phyloP scores from a whole-genome alignment of 2,888 invertebrate species.

The Melinaea marsaeus region DNA sequence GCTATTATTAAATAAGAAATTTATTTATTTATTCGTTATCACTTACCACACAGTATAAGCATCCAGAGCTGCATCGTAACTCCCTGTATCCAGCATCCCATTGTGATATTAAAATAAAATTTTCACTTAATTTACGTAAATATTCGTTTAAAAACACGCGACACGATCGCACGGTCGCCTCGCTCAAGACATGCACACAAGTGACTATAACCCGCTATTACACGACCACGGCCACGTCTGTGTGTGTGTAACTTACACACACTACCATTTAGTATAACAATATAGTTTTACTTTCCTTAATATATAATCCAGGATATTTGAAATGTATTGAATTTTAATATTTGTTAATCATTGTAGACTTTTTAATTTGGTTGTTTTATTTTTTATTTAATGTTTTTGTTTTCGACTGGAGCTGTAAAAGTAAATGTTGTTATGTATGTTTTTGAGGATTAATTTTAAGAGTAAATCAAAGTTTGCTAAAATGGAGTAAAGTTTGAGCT shows the following conservation, averaged over 20 bases:
- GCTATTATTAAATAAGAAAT: not conserved
- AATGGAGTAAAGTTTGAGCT: too few species aligned
- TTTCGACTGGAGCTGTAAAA: too few species aligned
- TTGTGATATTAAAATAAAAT: conserved; percentile 19
- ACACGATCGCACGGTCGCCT: conserved; percentile 57
- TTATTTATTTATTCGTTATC: conserved; percentile 22
- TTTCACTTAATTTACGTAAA: conserved; percentile 42
- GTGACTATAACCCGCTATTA: conserved; percentile 28
- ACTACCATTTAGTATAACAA: too few species aligned
- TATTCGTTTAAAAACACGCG: conserved; percentile 33
- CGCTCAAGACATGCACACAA: conserved; percentile 57
- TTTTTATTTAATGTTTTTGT: too few species aligned
- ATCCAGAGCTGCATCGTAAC: conserved; percentile 52
- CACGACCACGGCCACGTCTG: conserved; percentile 20
- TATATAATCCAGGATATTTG: not conserved
- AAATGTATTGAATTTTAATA: not conserved
- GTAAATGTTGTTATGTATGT: too few species aligned
- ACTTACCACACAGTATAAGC: conserved; percentile 64
- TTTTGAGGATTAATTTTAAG: too few species aligned
- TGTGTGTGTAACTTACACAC: too few species aligned
- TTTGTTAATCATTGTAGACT: too few species aligned
- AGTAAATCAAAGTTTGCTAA: too few species aligned
- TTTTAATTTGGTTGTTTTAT: too few species aligned
- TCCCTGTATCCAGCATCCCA: conserved; percentile 28
- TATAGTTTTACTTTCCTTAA: not conserved